phyloP scores from a whole-genome alignment of 2,888 invertebrate genomes.

The Drosophila fungiperda region DNA sequence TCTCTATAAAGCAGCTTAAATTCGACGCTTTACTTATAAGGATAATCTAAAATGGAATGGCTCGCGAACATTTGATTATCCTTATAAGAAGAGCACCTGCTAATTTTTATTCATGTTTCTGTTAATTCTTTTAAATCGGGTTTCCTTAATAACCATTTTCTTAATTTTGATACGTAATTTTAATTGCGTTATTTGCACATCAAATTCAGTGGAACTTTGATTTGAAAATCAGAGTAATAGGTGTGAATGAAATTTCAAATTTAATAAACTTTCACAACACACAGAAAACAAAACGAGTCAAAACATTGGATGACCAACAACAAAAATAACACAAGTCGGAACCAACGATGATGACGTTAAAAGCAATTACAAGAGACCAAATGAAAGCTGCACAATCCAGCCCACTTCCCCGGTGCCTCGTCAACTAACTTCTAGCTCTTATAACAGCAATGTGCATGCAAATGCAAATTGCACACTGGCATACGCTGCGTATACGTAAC shows the following conservation, averaged over 20 bases:
- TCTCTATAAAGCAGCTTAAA: constrained; percentile 18
- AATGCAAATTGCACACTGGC: constrained; percentile 72
- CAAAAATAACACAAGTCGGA: constrained; percentile 31
- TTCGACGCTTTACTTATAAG: background rate
- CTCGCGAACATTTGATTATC: constrained; percentile 17
- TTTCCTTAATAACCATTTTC: constrained; percentile 32
- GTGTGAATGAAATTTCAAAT: constrained; percentile 36
- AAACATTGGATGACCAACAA: constrained; percentile 32
- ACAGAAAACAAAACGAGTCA: constrained; percentile 18
- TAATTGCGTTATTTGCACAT: constrained; percentile 3
- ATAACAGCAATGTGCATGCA: constrained; percentile 77
- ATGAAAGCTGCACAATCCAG: constrained; percentile 39
- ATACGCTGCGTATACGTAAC: constrained; percentile 79
- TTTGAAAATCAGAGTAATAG: constrained; percentile 53
- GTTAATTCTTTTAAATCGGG: constrained; percentile 8
- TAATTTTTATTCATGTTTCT: background rate
- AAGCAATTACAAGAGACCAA: constrained; percentile 72
- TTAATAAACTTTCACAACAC: constrained; percentile 52
- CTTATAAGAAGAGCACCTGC: background rate
- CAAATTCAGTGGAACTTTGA: constrained; percentile 45
- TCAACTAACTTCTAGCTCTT: constrained; percentile 19
- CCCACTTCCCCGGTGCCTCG: background rate
- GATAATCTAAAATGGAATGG: constrained; percentile 8
- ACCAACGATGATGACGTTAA: constrained; percentile 75
- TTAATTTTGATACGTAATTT: constrained; percentile 28